Evolutionary conservation across 2,888 invertebrate species (phyloP), one percentile per base, ranked within the genome.

Genomic region (Cephus spinipes): DNA sequence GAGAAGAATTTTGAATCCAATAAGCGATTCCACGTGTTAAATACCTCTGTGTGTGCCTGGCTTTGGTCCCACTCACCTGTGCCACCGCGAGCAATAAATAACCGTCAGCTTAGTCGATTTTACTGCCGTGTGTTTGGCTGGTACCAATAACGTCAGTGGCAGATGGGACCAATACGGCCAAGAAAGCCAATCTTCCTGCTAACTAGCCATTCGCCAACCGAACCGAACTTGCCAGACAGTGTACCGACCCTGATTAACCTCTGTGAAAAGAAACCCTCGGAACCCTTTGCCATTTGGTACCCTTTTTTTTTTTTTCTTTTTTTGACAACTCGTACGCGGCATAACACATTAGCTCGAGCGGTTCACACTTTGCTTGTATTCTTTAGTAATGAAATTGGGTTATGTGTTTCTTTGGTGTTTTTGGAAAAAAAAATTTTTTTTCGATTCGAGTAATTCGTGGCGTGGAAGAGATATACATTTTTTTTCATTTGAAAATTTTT

Each of bases 31-130:
- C 71, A 0, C 4, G 71, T 31, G 71, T 71, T 71, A 71, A 71
- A 71, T 71, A 71, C 33, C 31, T 71, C 31, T 71, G 32, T 55
- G 32, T 55, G 55, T 55, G 55, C 55, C 30, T 74, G 81, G 80
- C 81, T 82, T 79, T 80, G 82, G 84, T 87, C 87, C 89, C 87
- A 86, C 88, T 90, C 90, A 89, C 89, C 89, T 90, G 90, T 89
- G 90, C 89, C 89, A 87, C 86, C 84, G 87, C 83, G 84, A 86
- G 89, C 87, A 89, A 89, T 91, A 91, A 91, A 91, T 91, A 91
- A 91, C 91, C 89, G 88, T 86, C 89, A 88, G 89, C 89, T 91
- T 90, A 89, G 91, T 87, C 86, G 88, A 91, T 91, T 91, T 91
- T 91, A 91, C 89, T 89, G 88, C 90, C 87, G 82, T 82, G 75